These are phyloP conservation scores for Cassiopea xamachana DNA, from an alignment of 30 jellyfish, hydroid and myxozoan genomes.

Conservation along the genomic window DNA sequence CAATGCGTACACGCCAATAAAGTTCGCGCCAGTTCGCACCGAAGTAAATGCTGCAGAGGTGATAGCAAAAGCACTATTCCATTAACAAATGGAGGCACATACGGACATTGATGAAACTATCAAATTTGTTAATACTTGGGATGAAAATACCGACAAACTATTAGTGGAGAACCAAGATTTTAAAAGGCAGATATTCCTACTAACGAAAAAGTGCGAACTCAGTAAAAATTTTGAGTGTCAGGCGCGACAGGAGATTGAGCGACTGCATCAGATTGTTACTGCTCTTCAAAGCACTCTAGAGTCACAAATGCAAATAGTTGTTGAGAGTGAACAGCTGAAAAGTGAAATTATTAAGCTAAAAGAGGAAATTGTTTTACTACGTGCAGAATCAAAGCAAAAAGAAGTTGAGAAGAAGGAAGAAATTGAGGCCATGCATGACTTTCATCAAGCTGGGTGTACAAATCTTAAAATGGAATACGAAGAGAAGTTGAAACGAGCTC, in stretches of 20 bases:
- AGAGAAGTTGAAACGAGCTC: conserved; percentile 3
- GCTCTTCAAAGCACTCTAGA: conserved; percentile 53
- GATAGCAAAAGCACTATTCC: neutral
- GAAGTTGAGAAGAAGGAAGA: conserved; percentile 33
- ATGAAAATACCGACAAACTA: conserved; percentile 47
- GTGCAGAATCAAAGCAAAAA: neutral
- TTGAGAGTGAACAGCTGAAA: conserved; percentile 37
- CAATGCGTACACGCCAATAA: conserved; percentile 5
- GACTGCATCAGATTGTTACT: conserved; percentile 40
- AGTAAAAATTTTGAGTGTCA: conserved; percentile 58
- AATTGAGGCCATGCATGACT: conserved; percentile 40
- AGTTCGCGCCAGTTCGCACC: too few relatives aligned
- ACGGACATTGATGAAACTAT: conserved; percentile 52
- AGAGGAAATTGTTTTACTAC: conserved; percentile 3
- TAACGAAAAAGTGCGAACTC: conserved; percentile 53
- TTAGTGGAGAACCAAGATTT: conserved; percentile 48
- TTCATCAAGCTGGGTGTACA: conserved; percentile 10
- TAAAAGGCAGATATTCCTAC: conserved; percentile 21
- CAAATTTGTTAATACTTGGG: conserved; percentile 57
- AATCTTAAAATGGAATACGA: conserved; percentile 13
- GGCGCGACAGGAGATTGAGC: conserved; percentile 60
- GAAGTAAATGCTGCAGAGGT: neutral
- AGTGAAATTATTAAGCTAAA: conserved; percentile 18
- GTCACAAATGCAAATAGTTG: conserved; percentile 36
- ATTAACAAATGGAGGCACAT: conserved; percentile 31